phyloP scores from a whole-genome alignment of 1,140 invertebrate genomes.

The Sipha flava region DNA sequence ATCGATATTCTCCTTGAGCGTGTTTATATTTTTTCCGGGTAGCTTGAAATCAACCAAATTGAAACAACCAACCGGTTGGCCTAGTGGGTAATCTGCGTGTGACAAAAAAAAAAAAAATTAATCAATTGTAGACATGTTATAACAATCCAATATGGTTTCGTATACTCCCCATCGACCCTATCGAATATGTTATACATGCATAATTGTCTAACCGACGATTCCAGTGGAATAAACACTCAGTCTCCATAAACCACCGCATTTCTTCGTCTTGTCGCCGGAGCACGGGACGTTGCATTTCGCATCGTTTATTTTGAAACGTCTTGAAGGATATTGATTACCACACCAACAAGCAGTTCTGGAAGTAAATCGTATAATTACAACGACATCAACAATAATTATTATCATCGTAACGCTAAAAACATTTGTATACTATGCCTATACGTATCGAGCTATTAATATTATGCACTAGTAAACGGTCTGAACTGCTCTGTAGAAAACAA shows the following conservation, averaged over 20 bases:
- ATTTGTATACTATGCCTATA: too few relatives aligned
- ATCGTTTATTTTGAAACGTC: neutral
- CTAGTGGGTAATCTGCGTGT: neutral
- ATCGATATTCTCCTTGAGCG: neutral
- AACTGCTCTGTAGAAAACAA: too few relatives aligned
- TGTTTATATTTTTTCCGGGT: neutral
- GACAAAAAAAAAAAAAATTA: neutral
- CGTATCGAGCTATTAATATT: too few relatives aligned
- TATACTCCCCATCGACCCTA: too few relatives aligned
- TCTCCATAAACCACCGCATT: neutral
- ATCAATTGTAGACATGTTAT: neutral
- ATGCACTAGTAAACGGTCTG: too few relatives aligned
- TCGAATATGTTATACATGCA: too few relatives aligned
- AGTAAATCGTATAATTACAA: neutral
- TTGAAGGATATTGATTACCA: neutral
- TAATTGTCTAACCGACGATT: neutral
- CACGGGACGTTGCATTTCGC: neutral
- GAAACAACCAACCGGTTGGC: neutral
- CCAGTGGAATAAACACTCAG: conserved; percentile 7
- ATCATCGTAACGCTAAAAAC: too few relatives aligned
- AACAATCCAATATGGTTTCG: neutral
- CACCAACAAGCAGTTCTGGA: conserved; percentile 12
- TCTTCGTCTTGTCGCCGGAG: neutral
- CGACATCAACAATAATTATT: too few relatives aligned
- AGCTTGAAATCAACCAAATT: neutral